Evolutionary conservation across 2,797 vertebrate genomes (phyloP).

Genomic region (Mycteria americana): DNA sequence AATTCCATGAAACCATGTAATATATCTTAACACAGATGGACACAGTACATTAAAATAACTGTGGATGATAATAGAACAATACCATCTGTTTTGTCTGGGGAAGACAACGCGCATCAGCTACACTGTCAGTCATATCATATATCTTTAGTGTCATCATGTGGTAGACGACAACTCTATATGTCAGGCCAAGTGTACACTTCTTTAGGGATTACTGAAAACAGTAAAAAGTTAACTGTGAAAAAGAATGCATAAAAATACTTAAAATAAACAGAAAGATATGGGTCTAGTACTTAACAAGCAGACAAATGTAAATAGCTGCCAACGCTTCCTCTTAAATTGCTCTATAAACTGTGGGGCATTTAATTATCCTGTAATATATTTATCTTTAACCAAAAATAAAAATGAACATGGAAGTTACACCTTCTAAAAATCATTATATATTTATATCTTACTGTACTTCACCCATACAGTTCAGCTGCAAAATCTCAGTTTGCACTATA

Average conservation of each 20-base stretch:
- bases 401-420: constrained; percentile 64
- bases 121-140: constrained; percentile 96
- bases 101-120: constrained; percentile 88
- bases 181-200: constrained; percentile 92
- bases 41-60: constrained; percentile 91
- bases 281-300: constrained; percentile 56
- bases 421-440: constrained; percentile 69
- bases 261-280: constrained; percentile 61
- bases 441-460: constrained; percentile 76
- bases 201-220: constrained; percentile 86
- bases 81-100: constrained; percentile 96
- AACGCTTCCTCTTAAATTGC: constrained; percentile 50
- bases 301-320: constrained; percentile 69
- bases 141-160: constrained; percentile 98
- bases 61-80: constrained; percentile 98
- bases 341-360: constrained; percentile 60
- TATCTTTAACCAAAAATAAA: constrained; percentile 68
- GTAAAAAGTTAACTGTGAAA: constrained; percentile 83
- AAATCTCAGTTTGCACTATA: constrained; percentile 90
- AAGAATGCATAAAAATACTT: constrained; percentile 71
- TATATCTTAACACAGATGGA: constrained; percentile 99
- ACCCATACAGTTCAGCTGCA: constrained; percentile 86
- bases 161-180: constrained; percentile 93
- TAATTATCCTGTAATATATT: constrained; percentile 69
- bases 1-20: constrained; percentile 99